A percentile compares a stretch with the other conserved stretches of the same genome.
Evolutionary conservation across 2,113 vertebrate species (phyloP).

Genomic region (Oncorhynchus tshawytscha): DNA sequence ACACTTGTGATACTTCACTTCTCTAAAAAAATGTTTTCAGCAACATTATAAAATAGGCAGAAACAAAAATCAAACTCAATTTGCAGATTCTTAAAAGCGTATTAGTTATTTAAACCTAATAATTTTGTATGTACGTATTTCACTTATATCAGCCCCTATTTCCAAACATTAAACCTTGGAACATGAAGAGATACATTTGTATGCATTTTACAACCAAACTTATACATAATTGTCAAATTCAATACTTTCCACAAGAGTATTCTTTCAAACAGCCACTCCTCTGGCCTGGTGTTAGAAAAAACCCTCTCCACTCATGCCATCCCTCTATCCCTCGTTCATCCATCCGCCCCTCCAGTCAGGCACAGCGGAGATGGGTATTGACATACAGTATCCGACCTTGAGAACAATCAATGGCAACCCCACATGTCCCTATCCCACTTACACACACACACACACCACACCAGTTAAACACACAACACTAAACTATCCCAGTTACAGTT

Average conservation of each 20-base stretch:
- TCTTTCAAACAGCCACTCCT: not conserved
- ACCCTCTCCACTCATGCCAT: not conserved
- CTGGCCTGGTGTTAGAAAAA: not conserved
- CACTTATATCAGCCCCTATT: no score
- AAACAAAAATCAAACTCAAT: no score
- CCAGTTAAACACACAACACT: not conserved
- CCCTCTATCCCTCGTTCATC: slow-evolving; percentile 36
- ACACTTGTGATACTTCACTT: not conserved
- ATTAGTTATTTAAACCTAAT: no score
- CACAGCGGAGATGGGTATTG: slow-evolving; percentile 71
- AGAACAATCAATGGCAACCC: slow-evolving; percentile 72
- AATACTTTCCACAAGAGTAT: no score
- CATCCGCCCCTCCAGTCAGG: slow-evolving; percentile 53
- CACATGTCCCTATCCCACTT: slow-evolving; percentile 51
- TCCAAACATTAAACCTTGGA: no score
- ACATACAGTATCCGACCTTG: slow-evolving; percentile 74
- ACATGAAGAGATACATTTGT: no score
- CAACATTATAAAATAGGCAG: not conserved
- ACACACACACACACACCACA: slow-evolving; percentile 8
- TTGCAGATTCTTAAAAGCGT: no score
- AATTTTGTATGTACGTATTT: no score
- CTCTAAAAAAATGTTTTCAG: not conserved
- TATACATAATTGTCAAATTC: no score
- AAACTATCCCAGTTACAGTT: not conserved
- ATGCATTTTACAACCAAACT: no score